phyloP scores from a whole-genome alignment of 1,140 invertebrate species.

The Spodoptera litura region DNA sequence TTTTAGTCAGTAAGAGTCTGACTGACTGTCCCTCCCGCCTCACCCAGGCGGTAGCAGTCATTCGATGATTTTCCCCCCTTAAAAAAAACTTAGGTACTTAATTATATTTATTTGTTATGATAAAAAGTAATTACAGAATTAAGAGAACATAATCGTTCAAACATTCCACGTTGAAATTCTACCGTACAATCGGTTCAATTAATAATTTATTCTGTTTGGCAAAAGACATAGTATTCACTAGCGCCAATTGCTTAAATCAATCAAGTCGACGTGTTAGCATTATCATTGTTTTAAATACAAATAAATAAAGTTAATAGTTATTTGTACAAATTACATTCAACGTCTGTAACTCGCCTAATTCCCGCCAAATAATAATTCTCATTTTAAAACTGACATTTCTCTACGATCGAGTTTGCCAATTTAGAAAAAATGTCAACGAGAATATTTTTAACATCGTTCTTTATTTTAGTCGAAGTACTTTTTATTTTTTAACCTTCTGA shows the following conservation, averaged over 20 bases:
- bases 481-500: conserved; percentile 37
- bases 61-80: too few species aligned
- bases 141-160: background rate
- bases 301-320: conserved; percentile 3
- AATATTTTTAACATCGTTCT: background rate
- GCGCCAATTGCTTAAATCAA: conserved; percentile 35
- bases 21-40: too few species aligned
- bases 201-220: conserved; percentile 22
- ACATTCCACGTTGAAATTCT: conserved; percentile 7
- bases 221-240: background rate
- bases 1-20: too few species aligned
- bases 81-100: too few species aligned
- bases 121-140: background rate
- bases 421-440: conserved; percentile 28
- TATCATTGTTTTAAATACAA: conserved; percentile 24
- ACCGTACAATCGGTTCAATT: background rate
- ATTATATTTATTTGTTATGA: too few species aligned
- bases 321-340: background rate
- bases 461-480: background rate
- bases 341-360: background rate
- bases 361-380: conserved; percentile 24
- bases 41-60: too few species aligned
- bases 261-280: conserved; percentile 9
- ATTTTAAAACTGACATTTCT: conserved; percentile 25
- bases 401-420: conserved; percentile 14